A percentile compares a stretch with the other conserved stretches of the same genome.
Conservation (phyloP, 2,113 vertebrate species). For the Brachionichthys hirsutus region DNA sequence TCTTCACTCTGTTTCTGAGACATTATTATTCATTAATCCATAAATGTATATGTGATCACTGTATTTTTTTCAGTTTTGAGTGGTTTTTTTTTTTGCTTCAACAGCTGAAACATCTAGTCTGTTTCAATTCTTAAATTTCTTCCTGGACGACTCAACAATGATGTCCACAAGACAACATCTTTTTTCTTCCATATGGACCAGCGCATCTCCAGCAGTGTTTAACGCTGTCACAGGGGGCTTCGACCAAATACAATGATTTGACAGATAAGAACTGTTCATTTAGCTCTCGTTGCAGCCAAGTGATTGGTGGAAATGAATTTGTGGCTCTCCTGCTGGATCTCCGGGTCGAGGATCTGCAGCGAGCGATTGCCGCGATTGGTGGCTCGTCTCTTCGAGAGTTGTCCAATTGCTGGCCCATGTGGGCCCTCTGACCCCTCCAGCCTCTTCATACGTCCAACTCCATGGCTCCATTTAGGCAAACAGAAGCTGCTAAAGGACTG, state of each 20-base stretch:
- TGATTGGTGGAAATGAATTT: slow-evolving; percentile 71
- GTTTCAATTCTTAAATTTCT: slow-evolving; percentile 8
- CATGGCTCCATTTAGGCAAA: slow-evolving; percentile 76
- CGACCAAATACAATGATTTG: slow-evolving; percentile 62
- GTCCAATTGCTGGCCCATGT: slow-evolving; percentile 62
- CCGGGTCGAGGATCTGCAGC: slow-evolving; percentile 61
- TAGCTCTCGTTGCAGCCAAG: slow-evolving; percentile 64
- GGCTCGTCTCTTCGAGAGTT: slow-evolving; percentile 58
- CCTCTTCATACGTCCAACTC: slow-evolving; percentile 76
- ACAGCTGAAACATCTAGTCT: not conserved
- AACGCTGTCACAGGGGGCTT: slow-evolving; percentile 58
- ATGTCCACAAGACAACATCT: slow-evolving; percentile 12
- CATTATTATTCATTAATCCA: not conserved
- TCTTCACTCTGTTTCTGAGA: slow-evolving; percentile 17
- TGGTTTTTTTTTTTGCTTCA: not conserved
- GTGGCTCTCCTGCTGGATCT: slow-evolving; percentile 60
- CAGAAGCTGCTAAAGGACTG: slow-evolving; percentile 76
- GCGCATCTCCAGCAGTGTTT: slow-evolving; percentile 52
- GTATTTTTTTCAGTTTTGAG: not conserved
- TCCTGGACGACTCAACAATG: slow-evolving; percentile 14
- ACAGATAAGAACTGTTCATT: slow-evolving; percentile 68
- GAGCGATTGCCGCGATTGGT: slow-evolving; percentile 64
- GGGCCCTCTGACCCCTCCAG: slow-evolving; percentile 64
- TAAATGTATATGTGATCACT: not conserved
- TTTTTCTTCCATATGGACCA: slow-evolving; percentile 56